A percentile compares a stretch with the other conserved stretches of the same genome.
Conservation (phyloP, 2,113 vertebrate genomes). For the Leptosomus discolor region DNA sequence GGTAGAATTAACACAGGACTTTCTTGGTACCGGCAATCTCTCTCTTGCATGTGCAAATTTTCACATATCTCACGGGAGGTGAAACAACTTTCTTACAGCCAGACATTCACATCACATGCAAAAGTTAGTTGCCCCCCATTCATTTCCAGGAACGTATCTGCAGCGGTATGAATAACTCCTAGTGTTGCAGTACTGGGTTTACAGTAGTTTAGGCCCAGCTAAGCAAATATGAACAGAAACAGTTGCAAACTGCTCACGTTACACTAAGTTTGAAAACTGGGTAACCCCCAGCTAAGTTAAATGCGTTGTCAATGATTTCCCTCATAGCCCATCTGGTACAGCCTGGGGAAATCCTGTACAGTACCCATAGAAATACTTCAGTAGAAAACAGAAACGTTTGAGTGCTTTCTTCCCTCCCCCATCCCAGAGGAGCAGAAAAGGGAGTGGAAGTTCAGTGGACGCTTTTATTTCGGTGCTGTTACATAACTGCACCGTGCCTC, state of each 20-base stretch:
- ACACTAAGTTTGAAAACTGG: neutral
- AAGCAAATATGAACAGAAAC: neutral
- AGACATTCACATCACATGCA: neutral
- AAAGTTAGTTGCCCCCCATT: neutral
- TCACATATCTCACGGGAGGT: neutral
- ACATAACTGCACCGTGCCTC: neutral
- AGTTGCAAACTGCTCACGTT: neutral
- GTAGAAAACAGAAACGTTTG: neutral
- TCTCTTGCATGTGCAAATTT: neutral
- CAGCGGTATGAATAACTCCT: neutral
- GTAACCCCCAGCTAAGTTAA: neutral
- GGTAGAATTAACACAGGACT: neutral
- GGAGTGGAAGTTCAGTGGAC: neutral
- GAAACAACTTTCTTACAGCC: neutral
- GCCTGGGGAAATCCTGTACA: neutral
- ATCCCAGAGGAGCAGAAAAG: neutral
- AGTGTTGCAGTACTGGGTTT: neutral
- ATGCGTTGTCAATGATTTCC: neutral
- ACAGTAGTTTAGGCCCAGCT: neutral
- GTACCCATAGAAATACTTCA: neutral
- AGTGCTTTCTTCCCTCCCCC: neutral
- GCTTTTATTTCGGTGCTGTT: neutral
- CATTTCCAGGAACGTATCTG: neutral
- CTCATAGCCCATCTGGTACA: neutral
- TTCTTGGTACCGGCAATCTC: neutral